These are phyloP conservation scores for Centrocercus urophasianus DNA, from an alignment of 2,113 vertebrate species.

Conservation along the genomic window DNA sequence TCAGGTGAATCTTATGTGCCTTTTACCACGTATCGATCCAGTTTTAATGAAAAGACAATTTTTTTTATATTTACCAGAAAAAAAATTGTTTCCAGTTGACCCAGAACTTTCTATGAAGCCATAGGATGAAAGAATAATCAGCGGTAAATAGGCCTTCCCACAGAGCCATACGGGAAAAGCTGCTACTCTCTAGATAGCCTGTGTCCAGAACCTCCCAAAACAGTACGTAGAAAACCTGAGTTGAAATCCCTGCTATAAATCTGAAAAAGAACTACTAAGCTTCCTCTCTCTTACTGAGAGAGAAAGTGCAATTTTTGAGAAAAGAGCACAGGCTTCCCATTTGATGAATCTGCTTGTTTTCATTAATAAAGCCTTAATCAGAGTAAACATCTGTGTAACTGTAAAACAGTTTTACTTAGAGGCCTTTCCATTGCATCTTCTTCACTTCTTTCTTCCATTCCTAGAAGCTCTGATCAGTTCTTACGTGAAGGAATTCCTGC, in stretches of 20 bases:
- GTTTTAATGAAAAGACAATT: neutral
- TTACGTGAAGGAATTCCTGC: neutral
- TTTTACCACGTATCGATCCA: neutral
- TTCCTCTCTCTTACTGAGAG: neutral
- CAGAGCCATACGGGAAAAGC: neutral
- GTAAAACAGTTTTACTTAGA: neutral
- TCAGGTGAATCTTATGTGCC: neutral
- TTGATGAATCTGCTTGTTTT: neutral
- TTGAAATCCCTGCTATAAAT: neutral
- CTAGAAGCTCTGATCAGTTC: neutral
- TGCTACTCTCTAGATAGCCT: neutral
- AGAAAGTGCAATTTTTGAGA: neutral
- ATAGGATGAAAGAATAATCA: neutral
- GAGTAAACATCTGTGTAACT: neutral
- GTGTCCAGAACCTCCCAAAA: neutral
- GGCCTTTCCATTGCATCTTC: neutral
- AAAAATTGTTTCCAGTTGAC: neutral
- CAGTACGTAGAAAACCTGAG: neutral
- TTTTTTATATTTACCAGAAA: neutral
- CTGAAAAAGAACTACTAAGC: neutral
- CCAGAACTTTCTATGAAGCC: neutral
- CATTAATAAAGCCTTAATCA: neutral
- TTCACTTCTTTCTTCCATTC: neutral
- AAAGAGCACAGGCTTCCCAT: fast-evolving
- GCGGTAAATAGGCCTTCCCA: neutral